Percentiles rank a stretch among this genome's conserved stretches.
Conservation (phyloP, 2,113 vertebrate species). For the Amazona vittata region DNA sequence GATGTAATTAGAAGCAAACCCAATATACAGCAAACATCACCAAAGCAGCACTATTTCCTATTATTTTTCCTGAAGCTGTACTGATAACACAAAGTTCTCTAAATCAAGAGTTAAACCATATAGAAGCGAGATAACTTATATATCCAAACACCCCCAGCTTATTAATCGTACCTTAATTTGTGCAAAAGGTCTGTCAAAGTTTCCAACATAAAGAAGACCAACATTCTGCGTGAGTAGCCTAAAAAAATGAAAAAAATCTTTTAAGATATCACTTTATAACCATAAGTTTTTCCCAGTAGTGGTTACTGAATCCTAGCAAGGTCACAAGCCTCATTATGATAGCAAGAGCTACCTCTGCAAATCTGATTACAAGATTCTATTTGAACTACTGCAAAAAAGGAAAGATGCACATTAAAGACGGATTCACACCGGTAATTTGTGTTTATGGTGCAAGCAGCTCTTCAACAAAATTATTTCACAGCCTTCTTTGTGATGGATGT, state of each 20-base stretch:
- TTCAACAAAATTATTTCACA: background rate
- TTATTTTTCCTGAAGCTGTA: background rate
- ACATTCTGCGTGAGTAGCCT: conserved; percentile 92
- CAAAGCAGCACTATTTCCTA: background rate
- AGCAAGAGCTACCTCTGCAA: conserved; percentile 17
- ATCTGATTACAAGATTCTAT: background rate
- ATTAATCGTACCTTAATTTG: conserved; percentile 91
- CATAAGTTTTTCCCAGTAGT: background rate
- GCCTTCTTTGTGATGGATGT: background rate
- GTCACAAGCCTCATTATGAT: background rate
- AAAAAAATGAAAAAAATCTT: conserved; percentile 67
- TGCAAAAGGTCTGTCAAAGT: conserved; percentile 93
- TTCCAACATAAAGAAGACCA: conserved; percentile 95
- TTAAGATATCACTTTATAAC: conserved; percentile 54
- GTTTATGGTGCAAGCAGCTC: background rate
- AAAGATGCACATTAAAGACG: background rate
- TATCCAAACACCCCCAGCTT: background rate
- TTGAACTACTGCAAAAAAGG: background rate
- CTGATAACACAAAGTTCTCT: background rate
- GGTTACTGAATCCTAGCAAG: background rate
- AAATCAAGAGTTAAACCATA: background rate
- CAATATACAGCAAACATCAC: background rate
- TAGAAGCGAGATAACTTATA: background rate
- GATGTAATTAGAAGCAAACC: background rate
- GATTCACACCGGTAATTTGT: background rate